Evolutionary conservation across 2,888 invertebrate genomes (phyloP).

Genomic region (Epinotia brunnichana): DNA sequence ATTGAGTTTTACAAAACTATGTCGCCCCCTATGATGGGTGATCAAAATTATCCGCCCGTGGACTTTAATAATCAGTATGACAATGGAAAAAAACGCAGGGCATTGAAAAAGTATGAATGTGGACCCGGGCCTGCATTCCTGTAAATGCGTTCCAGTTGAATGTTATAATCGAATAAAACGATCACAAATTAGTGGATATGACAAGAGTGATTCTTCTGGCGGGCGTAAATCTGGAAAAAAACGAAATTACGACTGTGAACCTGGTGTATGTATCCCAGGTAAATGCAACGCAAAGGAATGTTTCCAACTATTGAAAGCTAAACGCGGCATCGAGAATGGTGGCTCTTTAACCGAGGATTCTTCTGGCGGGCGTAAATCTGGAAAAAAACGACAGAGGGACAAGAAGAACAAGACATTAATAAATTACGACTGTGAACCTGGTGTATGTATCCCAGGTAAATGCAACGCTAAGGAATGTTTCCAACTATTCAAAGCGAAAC

Average conservation of each 20-base stretch:
- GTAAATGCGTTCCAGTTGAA: background rate
- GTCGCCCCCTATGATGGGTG: background rate
- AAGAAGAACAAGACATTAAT: background rate
- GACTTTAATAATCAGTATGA: background rate
- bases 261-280: constrained; percentile 5
- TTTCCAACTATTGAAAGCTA: background rate
- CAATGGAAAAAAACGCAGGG: background rate
- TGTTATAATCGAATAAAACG: background rate
- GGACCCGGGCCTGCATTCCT: background rate
- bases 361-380: background rate
- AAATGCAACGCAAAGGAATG: constrained; percentile 3
- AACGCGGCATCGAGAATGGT: background rate
- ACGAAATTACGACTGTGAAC: background rate
- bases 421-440: constrained; percentile 1
- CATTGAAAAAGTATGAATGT: background rate
- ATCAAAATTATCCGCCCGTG: background rate
- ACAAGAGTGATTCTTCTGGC: background rate
- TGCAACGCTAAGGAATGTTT: constrained; percentile 1
- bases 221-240: background rate
- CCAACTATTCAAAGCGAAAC: background rate
- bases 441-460: constrained; percentile 6
- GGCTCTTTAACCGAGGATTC: background rate
- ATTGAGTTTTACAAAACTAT: constrained; percentile 15
- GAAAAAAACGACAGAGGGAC: background rate
- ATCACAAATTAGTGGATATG: no score